These are phyloP conservation scores for Halocaridina rubra DNA, from an alignment of 2,888 invertebrate species.

Conservation along the genomic window DNA sequence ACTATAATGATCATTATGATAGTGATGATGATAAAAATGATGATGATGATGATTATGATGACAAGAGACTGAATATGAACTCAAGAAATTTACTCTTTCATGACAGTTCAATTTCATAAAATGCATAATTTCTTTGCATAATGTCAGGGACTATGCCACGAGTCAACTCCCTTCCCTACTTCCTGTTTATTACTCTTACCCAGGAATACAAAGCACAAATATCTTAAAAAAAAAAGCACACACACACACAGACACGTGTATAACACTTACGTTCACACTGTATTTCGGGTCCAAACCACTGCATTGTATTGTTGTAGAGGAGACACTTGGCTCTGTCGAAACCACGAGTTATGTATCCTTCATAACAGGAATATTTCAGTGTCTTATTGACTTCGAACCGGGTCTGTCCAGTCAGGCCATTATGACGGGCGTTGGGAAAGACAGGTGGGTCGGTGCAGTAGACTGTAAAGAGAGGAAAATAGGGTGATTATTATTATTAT, in stretches of 20 bases:
- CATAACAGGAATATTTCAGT: constrained; percentile 91
- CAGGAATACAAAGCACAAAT: background rate
- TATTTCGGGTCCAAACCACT: constrained; percentile 97
- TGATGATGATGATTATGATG: no score
- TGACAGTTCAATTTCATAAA: no score
- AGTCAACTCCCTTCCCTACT: no score
- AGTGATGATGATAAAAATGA: no score
- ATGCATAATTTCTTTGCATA: no score
- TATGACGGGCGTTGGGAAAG: constrained; percentile 87
- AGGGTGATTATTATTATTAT: no score
- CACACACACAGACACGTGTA: background rate
- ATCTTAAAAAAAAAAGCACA: background rate
- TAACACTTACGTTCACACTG: constrained; percentile 88
- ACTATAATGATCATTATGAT: no score
- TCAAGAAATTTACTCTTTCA: no score
- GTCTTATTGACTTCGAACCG: constrained; percentile 91
- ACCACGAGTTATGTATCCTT: constrained; percentile 93
- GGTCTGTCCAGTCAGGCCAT: constrained; percentile 86
- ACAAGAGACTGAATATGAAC: no score
- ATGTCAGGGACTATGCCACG: no score
- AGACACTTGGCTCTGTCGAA: constrained; percentile 93
- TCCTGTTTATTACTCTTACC: no score
- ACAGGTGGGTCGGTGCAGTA: constrained; percentile 88
- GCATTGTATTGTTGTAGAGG: constrained; percentile 85
- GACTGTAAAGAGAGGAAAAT: constrained; percentile 65